Evolutionary conservation across 1,140 invertebrate genomes (phyloP).

Genomic region (Zaprionus capensis): DNA sequence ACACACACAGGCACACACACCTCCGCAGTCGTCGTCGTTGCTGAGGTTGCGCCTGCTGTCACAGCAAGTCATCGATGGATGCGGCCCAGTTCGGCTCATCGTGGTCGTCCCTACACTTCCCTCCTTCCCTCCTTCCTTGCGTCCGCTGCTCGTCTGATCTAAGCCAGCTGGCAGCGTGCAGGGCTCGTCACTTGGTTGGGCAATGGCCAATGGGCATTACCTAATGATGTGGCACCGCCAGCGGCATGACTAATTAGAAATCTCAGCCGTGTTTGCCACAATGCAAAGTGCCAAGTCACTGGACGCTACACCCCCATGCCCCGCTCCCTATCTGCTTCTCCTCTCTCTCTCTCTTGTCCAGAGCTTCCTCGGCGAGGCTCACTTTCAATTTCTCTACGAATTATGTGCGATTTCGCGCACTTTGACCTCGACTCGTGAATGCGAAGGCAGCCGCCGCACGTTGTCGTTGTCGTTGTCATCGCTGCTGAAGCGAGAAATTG

Average conservation of each 20-base stretch:
- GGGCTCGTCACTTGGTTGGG: constrained; percentile 40
- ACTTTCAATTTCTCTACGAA: constrained; percentile 62
- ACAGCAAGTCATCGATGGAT: constrained; percentile 73
- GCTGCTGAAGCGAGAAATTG: constrained; percentile 73
- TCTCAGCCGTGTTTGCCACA: constrained; percentile 30
- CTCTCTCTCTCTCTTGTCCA: constrained; percentile 36
- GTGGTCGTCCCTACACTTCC: constrained; percentile 1
- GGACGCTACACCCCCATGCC: neutral
- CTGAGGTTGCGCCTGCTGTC: constrained; percentile 60
- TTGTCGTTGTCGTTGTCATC: constrained; percentile 40
- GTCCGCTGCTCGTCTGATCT: constrained; percentile 17
- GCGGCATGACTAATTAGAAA: constrained; percentile 68
- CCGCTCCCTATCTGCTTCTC: neutral
- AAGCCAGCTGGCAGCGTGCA: constrained; percentile 54
- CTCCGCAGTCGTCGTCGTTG: constrained; percentile 35
- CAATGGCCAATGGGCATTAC: constrained; percentile 60
- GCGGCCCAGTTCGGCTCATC: constrained; percentile 42
- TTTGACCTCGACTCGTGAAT: constrained; percentile 39
- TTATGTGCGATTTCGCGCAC: constrained; percentile 60
- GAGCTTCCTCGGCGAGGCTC: constrained; percentile 42
- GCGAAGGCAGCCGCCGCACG: constrained; percentile 19
- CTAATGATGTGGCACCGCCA: constrained; percentile 61
- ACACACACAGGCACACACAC: constrained; percentile 22
- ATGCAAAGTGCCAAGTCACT: constrained; percentile 64
- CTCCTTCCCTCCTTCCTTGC: too few species aligned